Base-by-base conservation (phyloP, 2,888 invertebrate genomes). In the Hypena proboscidalis region DNA sequence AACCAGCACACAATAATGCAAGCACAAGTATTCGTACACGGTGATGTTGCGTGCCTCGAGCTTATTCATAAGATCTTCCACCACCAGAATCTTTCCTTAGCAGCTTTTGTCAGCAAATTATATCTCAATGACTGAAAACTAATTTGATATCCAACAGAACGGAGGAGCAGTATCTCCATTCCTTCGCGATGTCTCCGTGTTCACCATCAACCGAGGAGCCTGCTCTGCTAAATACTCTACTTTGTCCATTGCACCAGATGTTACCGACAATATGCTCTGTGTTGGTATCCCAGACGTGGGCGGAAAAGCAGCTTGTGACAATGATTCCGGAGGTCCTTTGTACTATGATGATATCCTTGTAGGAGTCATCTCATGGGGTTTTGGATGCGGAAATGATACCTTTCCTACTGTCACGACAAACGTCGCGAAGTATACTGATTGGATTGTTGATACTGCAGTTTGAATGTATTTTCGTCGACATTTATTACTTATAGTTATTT, bases 311-410 rank as follows among this genome's bases (percentile, higher is more conserved):
- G 70, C 74, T 7, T 80, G 79, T 48, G 76, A 85, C 67, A 86
- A 58, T 2, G 73, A 74, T 40, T 65, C 64, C 1, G 73, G 90
- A 1, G 90, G 90, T 13, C 89, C 90, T 25, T 58, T 90, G 47
- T 83, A 80, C 57, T 77, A 69, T 55, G 63, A 61, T n/a, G 73
- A 75, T 3, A 34, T 58, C 42, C 68, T 85, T 40, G 73, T 68
- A 36, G 90, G 90, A 15, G 62, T 90, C 48, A 83, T 87, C 11
- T 89, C 89, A 33, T 89, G 85, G 82, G 89, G 89, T 40, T 64
- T 70, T 29, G 81, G 81, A 6, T 90, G 90, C 50, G 90, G 86
- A 3, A 67, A 77, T 33, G 66, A 77, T 3, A 43, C 51, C 52
- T 87, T 70, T 67, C 91, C 91, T 1, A 90, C 90, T 26, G 83